Evolutionary conservation across 2,888 invertebrate species (phyloP), one percentile per base, ranked within the genome.

Genomic region (Azorinus chamasolen): DNA sequence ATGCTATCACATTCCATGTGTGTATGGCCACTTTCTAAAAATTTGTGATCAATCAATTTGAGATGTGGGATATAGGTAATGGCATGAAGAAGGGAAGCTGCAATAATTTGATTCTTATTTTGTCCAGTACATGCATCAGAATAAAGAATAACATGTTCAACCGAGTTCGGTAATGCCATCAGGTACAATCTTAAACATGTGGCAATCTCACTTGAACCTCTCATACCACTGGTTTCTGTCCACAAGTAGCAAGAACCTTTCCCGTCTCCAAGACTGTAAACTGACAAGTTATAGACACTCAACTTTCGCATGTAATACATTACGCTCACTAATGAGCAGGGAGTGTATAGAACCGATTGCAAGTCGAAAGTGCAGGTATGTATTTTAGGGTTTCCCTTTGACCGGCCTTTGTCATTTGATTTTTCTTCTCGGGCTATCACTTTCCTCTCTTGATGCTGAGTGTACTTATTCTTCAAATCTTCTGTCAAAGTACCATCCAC

Each of bases 1-100:
- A 80, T 73, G 24, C 58, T 53, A 39, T 80, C 59, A n/a, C 57
- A 69, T 50, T 70, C 73, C 70, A 80, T 80, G 32, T 80, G 77
- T 16, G 74, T 66, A 54, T 76, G 76, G 12, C 72, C 69, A 51
- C 62, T 65, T 39, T 76, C 76, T 1, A 76, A 22, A 55, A 77
- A 73, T 55, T 76, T 77, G 32, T 68, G 75, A 43, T 75, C 64
- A 55, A 75, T 57, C 16, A 46, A 43, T 41, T 69, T 59, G 16
- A 72, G 45, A 18, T 45, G 32, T 43, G 18, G 32, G 32, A 70
- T 64, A 20, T 46, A n/a, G 20, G 50, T 39, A 14, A 75, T 59
- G n/a, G 75, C 25, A 69, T 65, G 43, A 0, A 79, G 41, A 8
- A 75, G 58, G 24, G 58, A 58, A 10, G 57, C 24, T 2, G 76